Evolutionary conservation across 2,113 vertebrate genomes (phyloP).

Genomic region (Aepyceros melampus): DNA sequence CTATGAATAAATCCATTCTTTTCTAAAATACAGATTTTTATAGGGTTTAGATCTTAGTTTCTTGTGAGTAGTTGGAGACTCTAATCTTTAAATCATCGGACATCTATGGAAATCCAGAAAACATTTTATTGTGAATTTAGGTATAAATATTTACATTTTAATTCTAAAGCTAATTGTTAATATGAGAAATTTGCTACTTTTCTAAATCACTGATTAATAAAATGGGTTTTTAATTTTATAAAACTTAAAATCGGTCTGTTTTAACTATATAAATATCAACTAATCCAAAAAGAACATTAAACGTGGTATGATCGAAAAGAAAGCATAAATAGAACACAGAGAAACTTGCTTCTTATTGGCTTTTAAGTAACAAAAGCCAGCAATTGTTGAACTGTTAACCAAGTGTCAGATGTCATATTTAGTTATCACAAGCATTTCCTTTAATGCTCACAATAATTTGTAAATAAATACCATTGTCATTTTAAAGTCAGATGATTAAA

Average conservation of each 20-base stretch:
- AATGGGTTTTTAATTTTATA: constrained; percentile 6
- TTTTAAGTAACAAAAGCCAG: neutral
- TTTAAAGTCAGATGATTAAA: neutral
- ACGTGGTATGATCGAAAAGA: neutral
- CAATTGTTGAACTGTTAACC: neutral
- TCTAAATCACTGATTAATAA: neutral
- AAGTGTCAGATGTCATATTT: neutral
- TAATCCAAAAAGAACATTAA: neutral
- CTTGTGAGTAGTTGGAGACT: neutral
- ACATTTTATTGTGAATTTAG: neutral
- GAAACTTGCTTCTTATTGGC: neutral
- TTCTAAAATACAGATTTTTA: neutral
- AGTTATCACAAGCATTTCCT: neutral
- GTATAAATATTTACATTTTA: neutral
- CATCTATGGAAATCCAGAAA: neutral
- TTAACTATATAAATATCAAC: neutral
- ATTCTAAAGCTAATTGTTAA: neutral
- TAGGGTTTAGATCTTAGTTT: neutral
- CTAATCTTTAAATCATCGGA: neutral
- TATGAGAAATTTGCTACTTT: neutral
- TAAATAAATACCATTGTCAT: neutral
- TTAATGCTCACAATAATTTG: neutral
- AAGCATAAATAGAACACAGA: neutral
- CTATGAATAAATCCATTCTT: neutral
- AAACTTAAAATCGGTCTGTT: neutral